These are phyloP conservation scores for Coilia nasus DNA, from an alignment of 2,797 vertebrate genomes.

Conservation along the genomic window DNA sequence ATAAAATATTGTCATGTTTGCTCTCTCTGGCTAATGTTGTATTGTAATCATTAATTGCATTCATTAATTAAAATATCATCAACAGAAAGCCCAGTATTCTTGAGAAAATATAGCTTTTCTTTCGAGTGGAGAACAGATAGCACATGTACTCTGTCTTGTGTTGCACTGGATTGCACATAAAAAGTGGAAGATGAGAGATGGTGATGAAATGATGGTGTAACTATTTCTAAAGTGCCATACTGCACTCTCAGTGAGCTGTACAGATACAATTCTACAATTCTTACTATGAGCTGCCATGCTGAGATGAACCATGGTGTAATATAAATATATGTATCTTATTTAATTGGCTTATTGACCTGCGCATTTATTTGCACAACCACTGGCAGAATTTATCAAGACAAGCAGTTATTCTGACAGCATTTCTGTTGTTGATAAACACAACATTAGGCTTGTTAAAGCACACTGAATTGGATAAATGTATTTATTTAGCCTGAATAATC, in stretches of 20 bases:
- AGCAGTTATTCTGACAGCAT: neutral
- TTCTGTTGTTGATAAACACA: neutral
- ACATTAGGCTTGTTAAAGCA: neutral
- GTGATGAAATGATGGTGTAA: constrained; percentile 87
- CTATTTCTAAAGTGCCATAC: constrained; percentile 78
- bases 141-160: constrained; percentile 54
- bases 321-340: neutral
- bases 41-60: neutral
- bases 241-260: constrained; percentile 35
- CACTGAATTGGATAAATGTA: neutral
- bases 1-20: neutral
- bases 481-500: neutral
- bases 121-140: constrained; percentile 18
- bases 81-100: neutral
- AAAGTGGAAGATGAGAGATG: constrained; percentile 82
- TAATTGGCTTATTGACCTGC: constrained; percentile 8
- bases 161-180: constrained; percentile 78
- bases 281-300: neutral
- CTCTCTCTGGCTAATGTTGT: neutral
- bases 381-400: neutral
- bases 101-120: constrained; percentile 36
- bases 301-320: neutral
- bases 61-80: constrained; percentile 2
- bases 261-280: constrained; percentile 26
- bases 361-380: neutral